These are phyloP conservation scores for Drosophila kepulauana DNA, from an alignment of 1,140 invertebrate genomes.

Conservation along the genomic window DNA sequence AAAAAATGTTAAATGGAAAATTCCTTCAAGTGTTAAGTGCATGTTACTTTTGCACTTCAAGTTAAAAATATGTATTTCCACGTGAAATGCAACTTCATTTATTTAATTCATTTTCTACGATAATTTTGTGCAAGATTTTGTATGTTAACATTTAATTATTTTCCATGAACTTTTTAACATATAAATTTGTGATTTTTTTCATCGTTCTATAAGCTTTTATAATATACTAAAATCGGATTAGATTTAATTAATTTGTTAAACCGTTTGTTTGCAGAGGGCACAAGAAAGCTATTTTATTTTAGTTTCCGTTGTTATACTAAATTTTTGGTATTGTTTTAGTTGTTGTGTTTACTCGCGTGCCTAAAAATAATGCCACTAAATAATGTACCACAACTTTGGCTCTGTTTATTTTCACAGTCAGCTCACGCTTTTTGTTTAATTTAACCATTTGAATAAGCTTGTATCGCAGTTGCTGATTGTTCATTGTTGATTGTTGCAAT, in stretches of 20 bases:
- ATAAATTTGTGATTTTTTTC: not conserved
- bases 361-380: conserved; percentile 52
- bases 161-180: not conserved
- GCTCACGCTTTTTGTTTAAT: conserved; percentile 27
- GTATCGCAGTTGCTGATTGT: conserved; percentile 19
- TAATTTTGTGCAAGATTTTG: not conserved
- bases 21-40: not conserved
- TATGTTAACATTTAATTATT: not conserved
- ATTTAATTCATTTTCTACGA: not conserved
- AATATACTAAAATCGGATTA: not conserved
- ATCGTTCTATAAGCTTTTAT: not conserved
- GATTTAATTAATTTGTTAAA: conserved; percentile 5
- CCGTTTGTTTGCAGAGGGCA: not conserved
- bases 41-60: not conserved
- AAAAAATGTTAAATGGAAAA: conserved; percentile 20
- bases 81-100: not conserved
- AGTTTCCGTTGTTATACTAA: too few relatives aligned
- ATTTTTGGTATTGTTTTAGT: conserved; percentile 17
- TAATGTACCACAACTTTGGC: conserved; percentile 35
- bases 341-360: conserved; percentile 45
- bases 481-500: conserved; percentile 16
- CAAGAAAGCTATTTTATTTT: not conserved
- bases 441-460: conserved; percentile 50
- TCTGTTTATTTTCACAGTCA: conserved; percentile 38
- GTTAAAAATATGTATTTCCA: not conserved